A percentile compares a stretch with the other conserved stretches of the same genome.
Evolutionary conservation across 2,113 vertebrate species (phyloP).

Genomic region (Orcinus orca): DNA sequence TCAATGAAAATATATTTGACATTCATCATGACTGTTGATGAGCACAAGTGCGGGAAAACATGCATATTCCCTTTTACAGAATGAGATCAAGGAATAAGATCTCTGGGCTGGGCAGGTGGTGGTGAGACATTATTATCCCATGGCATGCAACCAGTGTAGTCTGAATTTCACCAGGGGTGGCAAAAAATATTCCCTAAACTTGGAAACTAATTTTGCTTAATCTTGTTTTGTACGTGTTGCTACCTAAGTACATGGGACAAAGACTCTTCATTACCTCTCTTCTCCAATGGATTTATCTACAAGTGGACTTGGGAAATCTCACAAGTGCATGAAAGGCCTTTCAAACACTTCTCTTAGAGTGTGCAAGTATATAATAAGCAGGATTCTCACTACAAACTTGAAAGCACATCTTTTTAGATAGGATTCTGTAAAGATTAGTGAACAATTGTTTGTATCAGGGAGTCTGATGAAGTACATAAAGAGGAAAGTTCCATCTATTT

Average conservation of each 20-base stretch:
- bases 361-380: neutral
- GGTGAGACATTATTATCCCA: neutral
- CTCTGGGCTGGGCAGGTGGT: neutral
- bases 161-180: neutral
- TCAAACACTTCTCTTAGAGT: neutral
- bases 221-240: neutral
- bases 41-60: neutral
- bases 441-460: neutral
- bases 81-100: neutral
- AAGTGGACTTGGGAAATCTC: neutral
- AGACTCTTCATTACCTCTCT: neutral
- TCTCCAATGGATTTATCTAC: neutral
- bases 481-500: neutral
- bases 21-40: neutral
- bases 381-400: neutral
- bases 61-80: neutral
- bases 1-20: neutral
- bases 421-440: neutral
- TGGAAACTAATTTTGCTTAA: neutral
- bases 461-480: neutral
- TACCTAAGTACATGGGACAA: neutral
- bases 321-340: neutral
- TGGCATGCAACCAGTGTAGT: neutral
- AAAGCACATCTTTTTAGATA: neutral
- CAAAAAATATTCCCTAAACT: neutral